Evolutionary conservation across 2,113 vertebrate genomes (phyloP), one percentile per base, ranked within the genome.

Genomic region (Chionodraco myersi): DNA sequence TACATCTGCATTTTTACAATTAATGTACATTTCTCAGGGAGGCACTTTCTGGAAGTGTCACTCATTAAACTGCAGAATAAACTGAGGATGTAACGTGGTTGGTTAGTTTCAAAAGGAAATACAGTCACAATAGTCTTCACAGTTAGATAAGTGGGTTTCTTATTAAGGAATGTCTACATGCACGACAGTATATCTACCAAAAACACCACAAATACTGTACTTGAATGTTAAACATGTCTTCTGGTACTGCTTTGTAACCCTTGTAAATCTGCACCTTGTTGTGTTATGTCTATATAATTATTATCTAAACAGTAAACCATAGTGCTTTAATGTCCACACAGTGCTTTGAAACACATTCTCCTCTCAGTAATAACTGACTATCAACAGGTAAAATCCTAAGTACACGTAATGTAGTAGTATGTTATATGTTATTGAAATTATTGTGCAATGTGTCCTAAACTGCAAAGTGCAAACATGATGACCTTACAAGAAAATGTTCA

Each of bases 81-180:
- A 69, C 12, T 7, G 47, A 81, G 64, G 18, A 57, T 12, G 75
- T 77, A 90, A 88, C 84, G 83, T 11, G 74, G 77, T 59, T 73
- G 63, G 34, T 81, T 73, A 58, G 36, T 6, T 77, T 67, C 21
- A 49, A 73, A 7, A 52, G 62, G 64, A 48, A 62, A 71, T 60
- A 70, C 44, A 65, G 48, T 65, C 10, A 63, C 57, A 76, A 58
- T 6, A 6, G 30, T 71, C 14, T 81, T 89, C 75, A 90, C 81
- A 80, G 72, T 87, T 74, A 57, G 30, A 68, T 6, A 59, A 75
- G 75, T 77, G 61, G 47, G 21, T 79, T 81, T 79, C 57, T 36
- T 77, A n/a, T 26, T 56, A 14, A 81, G 77, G 78, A 88, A 84
- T 79, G 63, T 64, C 52, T 77, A 49, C 60, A 81, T 86, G 86